Conservation (phyloP, 37 sponge, comb jelly and placozoan species). For the Hormiphora californensis region DNA sequence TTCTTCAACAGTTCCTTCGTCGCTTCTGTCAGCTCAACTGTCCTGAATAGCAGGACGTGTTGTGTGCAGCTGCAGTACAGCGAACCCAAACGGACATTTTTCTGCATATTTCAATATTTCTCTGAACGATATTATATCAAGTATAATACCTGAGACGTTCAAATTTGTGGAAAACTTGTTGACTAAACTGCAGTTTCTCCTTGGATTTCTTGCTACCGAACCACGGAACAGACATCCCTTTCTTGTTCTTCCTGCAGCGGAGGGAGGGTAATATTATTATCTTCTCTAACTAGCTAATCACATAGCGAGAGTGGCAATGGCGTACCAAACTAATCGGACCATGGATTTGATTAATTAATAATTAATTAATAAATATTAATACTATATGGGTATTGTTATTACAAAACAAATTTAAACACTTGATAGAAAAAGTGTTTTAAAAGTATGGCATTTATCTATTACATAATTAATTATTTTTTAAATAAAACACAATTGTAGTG, state of each 20-base stretch:
- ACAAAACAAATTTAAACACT: too few relatives aligned
- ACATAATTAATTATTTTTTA: too few relatives aligned
- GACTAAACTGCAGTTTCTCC: neutral
- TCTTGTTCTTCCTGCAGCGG: neutral
- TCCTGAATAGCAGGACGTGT: neutral
- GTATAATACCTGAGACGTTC: neutral
- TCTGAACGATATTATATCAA: neutral
- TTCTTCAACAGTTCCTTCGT: slow-evolving; percentile 72
- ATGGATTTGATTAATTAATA: too few relatives aligned
- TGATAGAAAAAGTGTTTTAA: too few relatives aligned
- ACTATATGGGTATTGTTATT: too few relatives aligned
- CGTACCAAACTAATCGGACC: too few relatives aligned
- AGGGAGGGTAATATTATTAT: neutral
- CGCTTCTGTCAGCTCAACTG: slow-evolving; percentile 61
- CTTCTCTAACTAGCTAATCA: too few relatives aligned
- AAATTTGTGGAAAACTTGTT: slow-evolving; percentile 26
- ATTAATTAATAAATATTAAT: too few relatives aligned
- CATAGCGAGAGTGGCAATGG: too few relatives aligned
- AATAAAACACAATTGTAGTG: too few relatives aligned
- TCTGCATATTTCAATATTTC: neutral
- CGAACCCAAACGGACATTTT: neutral
- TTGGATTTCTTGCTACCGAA: slow-evolving; percentile 8
- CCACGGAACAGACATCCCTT: neutral
- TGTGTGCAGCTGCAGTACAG: neutral
- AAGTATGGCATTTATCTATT: too few relatives aligned